Base-by-base conservation (phyloP, 2,113 vertebrate genomes). In the Sylvilagus bachmani region DNA sequence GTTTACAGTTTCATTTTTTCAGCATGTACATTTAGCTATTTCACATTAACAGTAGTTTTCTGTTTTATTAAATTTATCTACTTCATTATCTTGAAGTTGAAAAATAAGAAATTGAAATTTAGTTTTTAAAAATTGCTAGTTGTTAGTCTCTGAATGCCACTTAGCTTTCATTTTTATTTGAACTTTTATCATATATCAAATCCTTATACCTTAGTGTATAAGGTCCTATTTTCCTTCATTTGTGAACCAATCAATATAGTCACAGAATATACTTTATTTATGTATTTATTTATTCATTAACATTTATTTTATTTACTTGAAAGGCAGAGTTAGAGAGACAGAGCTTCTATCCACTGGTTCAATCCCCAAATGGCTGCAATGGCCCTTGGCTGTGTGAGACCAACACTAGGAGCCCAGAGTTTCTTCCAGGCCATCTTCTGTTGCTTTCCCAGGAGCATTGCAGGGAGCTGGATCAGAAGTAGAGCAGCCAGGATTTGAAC, bases 121-220 rank as follows among this genome's bases (percentile, higher is more conserved):
- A 49, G 66, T 75, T 49, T 86, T 89, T 91, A n/a, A 77, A 33
- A 75, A 74, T 85, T 38, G 70, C 29, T 53, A 49, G 13, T 79
- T 19, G 33, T 14, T 80, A 94, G 27, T 74, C 31, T 1, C 6
- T 92, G 31, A 91, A 0, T 4, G 78, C 55, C 31, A 62, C 90
- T 69, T 69, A 38, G 86, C 36, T 58, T 93, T 95, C 69, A 44
- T 73, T 66, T 84, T 85, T 36, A 87, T 83, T 90, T 75, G 33
- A 79, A 70, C 10, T 88, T 93, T 86, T 83, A 70, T 84, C 36
- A 44, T 89, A 33, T 64, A 19, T 64, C 87, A 62, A 93, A 24
- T 86, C 86, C 13, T 75, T 77, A 36, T 29, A 4, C 49, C 62
- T 70, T 6, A 86, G 51, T 64, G 6, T 14, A 7, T 33, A 27